Evolutionary conservation across 2,113 vertebrate genomes (phyloP).

Genomic region (Chroicocephalus ridibundus): DNA sequence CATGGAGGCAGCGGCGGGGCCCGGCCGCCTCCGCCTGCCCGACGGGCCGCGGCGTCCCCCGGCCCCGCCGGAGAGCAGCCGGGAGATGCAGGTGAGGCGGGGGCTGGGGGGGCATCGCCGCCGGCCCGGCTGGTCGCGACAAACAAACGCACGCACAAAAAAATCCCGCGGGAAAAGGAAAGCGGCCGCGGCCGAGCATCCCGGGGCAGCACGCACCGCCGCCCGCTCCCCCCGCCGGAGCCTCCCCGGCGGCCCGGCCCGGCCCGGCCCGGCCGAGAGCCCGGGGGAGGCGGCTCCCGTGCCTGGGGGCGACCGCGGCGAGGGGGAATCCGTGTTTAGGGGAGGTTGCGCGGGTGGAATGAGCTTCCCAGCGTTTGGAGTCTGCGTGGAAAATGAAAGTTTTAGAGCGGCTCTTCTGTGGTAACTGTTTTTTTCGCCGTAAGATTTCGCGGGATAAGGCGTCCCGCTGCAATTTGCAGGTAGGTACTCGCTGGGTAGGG

Average conservation of each 20-base stretch:
- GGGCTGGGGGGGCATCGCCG: background rate
- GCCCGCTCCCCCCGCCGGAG: no score
- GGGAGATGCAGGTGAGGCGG: conserved; percentile 71
- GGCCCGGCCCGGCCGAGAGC: background rate
- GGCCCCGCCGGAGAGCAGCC: conserved; percentile 48
- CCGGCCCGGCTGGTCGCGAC: no score
- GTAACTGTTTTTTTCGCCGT: accelerated
- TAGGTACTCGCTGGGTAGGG: accelerated
- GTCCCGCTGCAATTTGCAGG: accelerated
- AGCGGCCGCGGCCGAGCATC: background rate
- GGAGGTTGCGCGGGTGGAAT: background rate
- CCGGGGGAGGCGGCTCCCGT: background rate
- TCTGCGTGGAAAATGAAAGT: accelerated
- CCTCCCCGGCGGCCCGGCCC: background rate
- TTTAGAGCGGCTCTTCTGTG: accelerated
- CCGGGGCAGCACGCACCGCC: background rate
- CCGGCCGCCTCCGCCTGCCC: background rate
- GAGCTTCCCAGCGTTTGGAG: accelerated
- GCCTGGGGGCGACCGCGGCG: background rate
- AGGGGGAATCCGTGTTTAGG: background rate
- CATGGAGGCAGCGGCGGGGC: background rate
- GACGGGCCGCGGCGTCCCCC: background rate
- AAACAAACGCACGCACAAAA: no score
- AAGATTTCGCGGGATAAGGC: accelerated
- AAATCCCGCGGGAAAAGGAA: background rate